A percentile compares a stretch with the other conserved stretches of the same genome.
Evolutionary conservation across 2,113 vertebrate genomes (phyloP).

Genomic region (Mormoops blainvillei): DNA sequence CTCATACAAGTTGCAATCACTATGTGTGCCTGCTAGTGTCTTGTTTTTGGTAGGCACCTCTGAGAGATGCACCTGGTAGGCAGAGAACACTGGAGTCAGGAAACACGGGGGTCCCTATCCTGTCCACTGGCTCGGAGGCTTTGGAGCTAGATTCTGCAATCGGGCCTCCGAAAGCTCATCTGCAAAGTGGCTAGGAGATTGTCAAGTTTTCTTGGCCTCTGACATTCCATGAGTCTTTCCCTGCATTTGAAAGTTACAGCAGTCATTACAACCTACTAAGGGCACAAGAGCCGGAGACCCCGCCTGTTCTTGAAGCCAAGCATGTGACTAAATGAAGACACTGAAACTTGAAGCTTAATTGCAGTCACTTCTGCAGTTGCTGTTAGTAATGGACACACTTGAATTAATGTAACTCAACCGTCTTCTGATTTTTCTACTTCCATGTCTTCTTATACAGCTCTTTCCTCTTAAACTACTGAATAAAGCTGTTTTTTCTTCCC

Average conservation of each 20-base stretch:
- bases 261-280: background rate
- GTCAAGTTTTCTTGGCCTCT: background rate
- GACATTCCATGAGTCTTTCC: background rate
- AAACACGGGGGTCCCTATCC: background rate
- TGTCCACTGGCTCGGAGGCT: background rate
- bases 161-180: background rate
- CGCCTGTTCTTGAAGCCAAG: background rate
- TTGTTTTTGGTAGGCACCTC: background rate
- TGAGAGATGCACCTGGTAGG: background rate
- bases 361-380: background rate
- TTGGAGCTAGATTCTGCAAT: background rate
- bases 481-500: background rate
- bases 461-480: background rate
- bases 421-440: background rate
- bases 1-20: background rate
- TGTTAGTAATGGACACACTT: background rate
- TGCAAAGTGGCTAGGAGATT: background rate
- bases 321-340: background rate
- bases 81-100: background rate
- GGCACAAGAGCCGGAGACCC: background rate
- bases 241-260: background rate
- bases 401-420: background rate
- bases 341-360: background rate
- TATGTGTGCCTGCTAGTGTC: background rate
- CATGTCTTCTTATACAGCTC: background rate